Base-by-base conservation (phyloP, 2,888 invertebrate genomes). In the Spisula subtruncata region DNA sequence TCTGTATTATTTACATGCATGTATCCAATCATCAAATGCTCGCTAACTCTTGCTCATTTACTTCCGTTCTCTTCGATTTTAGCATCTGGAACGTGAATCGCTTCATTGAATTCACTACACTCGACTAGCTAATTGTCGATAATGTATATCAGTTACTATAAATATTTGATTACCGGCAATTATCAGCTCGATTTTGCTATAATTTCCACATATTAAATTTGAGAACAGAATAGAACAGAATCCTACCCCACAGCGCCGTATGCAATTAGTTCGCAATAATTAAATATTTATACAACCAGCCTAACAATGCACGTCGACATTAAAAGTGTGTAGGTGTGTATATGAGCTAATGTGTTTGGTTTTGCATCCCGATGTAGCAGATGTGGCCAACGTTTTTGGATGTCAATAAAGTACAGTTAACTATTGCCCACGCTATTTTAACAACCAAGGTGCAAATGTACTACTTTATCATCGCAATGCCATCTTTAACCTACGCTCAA, bases 191-290 rank as follows among this genome's bases (percentile, higher is more conserved):
- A 25, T 20, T 66, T 66, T 66, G n/a, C 25, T n/a, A 66, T 66
- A 66, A 66, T 66, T 66, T 66, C n/a, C 25, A 66, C 25, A 66
- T 66, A 66, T 66, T 66, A 25, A 66, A 66, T 66, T 66, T 66
- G 25, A 66, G n/a, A 66, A 25, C 60, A 6, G 60, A 51, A 51
- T 16, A 51, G 51, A 51, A 51, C 51, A 51, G 51, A 12, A 41
- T 12, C 14, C 16, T 51, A 51, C 12, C 51, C 51, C 51, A 12
- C 12, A 51, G 16, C 12, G 51, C 51, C 12, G 14, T 16, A 12
- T 51, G 51, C 51, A 51, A 66, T 10, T 66, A 25, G n/a, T 1
- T 25, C 60, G 20, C 18, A 18, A 20, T 60, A 20, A 60, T n/a
- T 60, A 60, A 66, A 66, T 66, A 66, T 10, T 25, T 66, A 66